These are phyloP conservation scores for Gephyroberyx darwinii DNA, from an alignment of 2,797 vertebrate species.

Conservation along the genomic window DNA sequence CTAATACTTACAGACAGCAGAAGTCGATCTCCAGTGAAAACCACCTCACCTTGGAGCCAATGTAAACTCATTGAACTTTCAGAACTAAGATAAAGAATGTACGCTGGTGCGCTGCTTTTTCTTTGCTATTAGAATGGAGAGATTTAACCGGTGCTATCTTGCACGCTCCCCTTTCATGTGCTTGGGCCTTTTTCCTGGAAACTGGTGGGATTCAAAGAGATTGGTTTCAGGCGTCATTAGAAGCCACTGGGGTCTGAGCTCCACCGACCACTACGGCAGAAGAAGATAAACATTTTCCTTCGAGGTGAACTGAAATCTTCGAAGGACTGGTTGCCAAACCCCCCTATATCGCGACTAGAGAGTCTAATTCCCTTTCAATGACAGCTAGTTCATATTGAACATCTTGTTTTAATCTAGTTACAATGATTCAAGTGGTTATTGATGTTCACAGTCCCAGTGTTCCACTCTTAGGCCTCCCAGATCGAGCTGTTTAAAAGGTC, in stretches of 20 bases:
- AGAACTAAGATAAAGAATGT: slow-evolving; percentile 50
- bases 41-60: slow-evolving; percentile 44
- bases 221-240: slow-evolving; percentile 69
- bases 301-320: slow-evolving; percentile 40
- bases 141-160: slow-evolving; percentile 53
- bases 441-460: slow-evolving; percentile 13
- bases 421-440: background rate
- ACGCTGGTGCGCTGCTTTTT: slow-evolving; percentile 39
- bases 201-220: slow-evolving; percentile 62
- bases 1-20: slow-evolving; percentile 59
- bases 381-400: slow-evolving; percentile 22
- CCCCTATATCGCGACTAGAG: slow-evolving; percentile 7
- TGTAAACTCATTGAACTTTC: slow-evolving; percentile 67
- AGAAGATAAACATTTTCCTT: slow-evolving; percentile 56
- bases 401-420: slow-evolving; percentile 33
- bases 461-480: background rate
- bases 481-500: slow-evolving; percentile 12
- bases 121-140: slow-evolving; percentile 41
- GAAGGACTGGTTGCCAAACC: slow-evolving; percentile 25
- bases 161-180: slow-evolving; percentile 33
- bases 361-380: slow-evolving; percentile 8
- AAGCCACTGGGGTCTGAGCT: slow-evolving; percentile 50
- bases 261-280: slow-evolving; percentile 36
- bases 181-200: slow-evolving; percentile 61
- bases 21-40: slow-evolving; percentile 60